Evolutionary conservation across 2,888 invertebrate genomes (phyloP), one percentile per base, ranked within the genome.

Genomic region (Drosophila cracens): DNA sequence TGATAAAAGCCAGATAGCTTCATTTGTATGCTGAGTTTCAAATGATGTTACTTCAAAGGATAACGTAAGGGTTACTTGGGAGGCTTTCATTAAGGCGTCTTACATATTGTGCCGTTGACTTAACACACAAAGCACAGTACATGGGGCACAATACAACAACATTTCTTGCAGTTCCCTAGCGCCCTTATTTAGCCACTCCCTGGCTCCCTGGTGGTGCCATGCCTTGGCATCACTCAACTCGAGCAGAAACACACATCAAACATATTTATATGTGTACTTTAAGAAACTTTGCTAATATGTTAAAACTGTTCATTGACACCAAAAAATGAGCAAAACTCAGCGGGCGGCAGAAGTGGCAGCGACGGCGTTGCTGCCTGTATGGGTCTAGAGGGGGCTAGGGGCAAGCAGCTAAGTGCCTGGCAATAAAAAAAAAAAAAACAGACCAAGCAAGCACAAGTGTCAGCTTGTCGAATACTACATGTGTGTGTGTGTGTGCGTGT

Each of bases 201-300:
- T 29, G 49, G 18, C 33, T 21, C 54, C 1, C 18, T 13, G 46
- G 46, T 2, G n/a, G 36, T 54, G 54, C 27, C 18, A 4, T 36
- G 59, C 59, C 27, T 49, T 34, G 48, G 59, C 38, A 36, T 21
- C 58, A 54, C 33, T 62, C 72, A 61, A 46, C 58, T 66, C 58
- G 49, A 63, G 65, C 69, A 64, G 51, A 74, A 63, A 74, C 80
- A 75, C 84, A 87, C 89, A 84, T 88, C 81, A 87, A 87, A 89
- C 79, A 83, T 83, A 84, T 82, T 88, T 81, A 74, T 79, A 67
- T 81, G 62, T 90, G 87, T 88, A 86, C 89, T 88, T 90, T 90
- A 83, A 77, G 87, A 90, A 87, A 87, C 87, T 90, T 87, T 87
- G 84, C 90, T 90, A 90, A 87, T 87, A 87, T 87, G 90, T 90